Evolutionary conservation across 2,797 vertebrate genomes (phyloP).

Genomic region (Protosalanx chinensis): DNA sequence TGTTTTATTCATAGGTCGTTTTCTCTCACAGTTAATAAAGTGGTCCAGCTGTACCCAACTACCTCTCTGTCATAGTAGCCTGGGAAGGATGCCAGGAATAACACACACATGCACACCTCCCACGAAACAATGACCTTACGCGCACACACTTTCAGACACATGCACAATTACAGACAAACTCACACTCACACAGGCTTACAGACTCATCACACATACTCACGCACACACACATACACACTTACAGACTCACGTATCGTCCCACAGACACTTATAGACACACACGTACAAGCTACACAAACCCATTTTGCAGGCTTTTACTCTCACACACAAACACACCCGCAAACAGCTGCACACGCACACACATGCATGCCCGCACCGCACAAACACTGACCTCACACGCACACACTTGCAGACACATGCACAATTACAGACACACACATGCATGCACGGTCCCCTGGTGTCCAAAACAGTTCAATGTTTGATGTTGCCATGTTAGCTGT

Average conservation of each 20-base stretch:
- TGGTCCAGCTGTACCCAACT: slow-evolving; percentile 1
- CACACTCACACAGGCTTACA: neutral
- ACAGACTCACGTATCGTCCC: neutral
- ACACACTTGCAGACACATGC: too few species aligned
- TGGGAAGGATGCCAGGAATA: neutral
- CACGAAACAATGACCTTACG: neutral
- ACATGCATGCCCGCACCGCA: too few species aligned
- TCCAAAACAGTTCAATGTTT: too few species aligned
- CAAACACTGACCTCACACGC: too few species aligned
- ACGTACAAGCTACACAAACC: neutral
- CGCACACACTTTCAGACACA: slow-evolving; percentile 2
- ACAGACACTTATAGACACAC: neutral
- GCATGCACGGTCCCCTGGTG: neutral
- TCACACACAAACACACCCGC: neutral
- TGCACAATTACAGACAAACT: neutral
- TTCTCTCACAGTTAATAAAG: neutral
- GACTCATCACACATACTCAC: neutral
- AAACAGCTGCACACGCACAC: too few species aligned
- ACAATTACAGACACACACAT: neutral
- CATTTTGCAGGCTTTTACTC: too few species aligned
- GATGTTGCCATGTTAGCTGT: neutral
- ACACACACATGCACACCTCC: neutral
- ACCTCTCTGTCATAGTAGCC: neutral
- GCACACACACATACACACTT: neutral
- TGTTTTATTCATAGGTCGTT: slow-evolving; percentile 6